Percentiles rank a stretch among this genome's conserved stretches.
Conservation (phyloP, 2,113 vertebrate genomes). For the Xenotilapia longispinis region DNA sequence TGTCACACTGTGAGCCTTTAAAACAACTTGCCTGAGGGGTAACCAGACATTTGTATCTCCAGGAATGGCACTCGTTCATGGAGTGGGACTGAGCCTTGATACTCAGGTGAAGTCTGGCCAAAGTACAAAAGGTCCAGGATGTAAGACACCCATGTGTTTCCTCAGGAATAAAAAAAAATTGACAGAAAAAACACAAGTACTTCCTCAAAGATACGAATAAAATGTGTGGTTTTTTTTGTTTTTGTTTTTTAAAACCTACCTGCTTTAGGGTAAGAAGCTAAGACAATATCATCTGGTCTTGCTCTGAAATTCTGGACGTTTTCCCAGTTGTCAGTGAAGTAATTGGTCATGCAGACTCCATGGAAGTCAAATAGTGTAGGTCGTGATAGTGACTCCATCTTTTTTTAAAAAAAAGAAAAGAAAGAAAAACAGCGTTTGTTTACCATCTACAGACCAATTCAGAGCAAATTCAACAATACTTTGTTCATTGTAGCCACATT, state of each 20-base stretch:
- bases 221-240: accelerated
- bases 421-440: neutral
- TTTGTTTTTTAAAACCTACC: slow-evolving; percentile 45
- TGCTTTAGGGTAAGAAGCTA: slow-evolving; percentile 82
- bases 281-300: slow-evolving; percentile 73
- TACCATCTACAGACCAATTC: neutral
- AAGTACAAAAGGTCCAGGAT: neutral
- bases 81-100: neutral
- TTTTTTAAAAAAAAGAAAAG: neutral
- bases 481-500: neutral
- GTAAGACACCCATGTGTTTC: slow-evolving; percentile 1
- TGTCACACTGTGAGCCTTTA: neutral
- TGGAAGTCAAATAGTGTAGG: slow-evolving; percentile 55
- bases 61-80: neutral
- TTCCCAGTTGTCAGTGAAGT: slow-evolving; percentile 71
- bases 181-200: neutral
- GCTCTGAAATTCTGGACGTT: slow-evolving; percentile 71
- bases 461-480: neutral
- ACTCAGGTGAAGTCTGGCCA: neutral
- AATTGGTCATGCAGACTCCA: slow-evolving; percentile 55
- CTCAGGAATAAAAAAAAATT: neutral
- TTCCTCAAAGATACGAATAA: neutral
- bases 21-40: neutral
- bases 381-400: slow-evolving; percentile 20
- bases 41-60: neutral